A percentile compares a stretch with the other conserved stretches of the same genome.
Conservation (phyloP, 2,113 vertebrate species). For the Salvelinus fontinalis region DNA sequence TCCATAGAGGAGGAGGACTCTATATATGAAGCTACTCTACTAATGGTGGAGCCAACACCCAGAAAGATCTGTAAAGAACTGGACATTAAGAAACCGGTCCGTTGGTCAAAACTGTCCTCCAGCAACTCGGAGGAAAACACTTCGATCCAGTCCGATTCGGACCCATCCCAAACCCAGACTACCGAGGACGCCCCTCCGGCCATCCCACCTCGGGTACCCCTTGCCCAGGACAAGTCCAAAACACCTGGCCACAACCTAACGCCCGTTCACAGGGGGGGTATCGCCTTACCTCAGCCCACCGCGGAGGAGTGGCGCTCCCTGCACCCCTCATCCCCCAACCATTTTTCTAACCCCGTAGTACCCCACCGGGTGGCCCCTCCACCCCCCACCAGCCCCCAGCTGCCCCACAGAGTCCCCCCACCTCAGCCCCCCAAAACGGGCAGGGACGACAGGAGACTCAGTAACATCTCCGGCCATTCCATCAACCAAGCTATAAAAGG, state of each 20-base stretch:
- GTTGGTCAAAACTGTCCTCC: constrained; percentile 45
- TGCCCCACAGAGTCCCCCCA: constrained; percentile 39
- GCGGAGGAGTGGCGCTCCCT: constrained; percentile 43
- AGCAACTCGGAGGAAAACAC: constrained; percentile 32
- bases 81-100: constrained; percentile 56
- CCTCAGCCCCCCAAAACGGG: constrained; percentile 47
- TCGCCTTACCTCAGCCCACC: constrained; percentile 43
- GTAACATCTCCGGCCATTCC: constrained; percentile 37
- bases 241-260: constrained; percentile 21
- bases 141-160: constrained; percentile 9
- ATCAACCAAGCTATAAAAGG: constrained; percentile 45
- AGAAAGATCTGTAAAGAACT: constrained; percentile 33
- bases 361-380: constrained; percentile 13
- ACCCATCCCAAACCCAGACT: not conserved
- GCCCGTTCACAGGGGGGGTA: constrained; percentile 18
- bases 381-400: not conserved
- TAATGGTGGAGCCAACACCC: constrained; percentile 1
- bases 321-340: constrained; percentile 25
- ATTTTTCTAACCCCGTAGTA: constrained; percentile 4
- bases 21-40: constrained; percentile 67
- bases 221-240: constrained; percentile 26
- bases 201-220: constrained; percentile 61
- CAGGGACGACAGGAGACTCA: not conserved
- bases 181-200: constrained; percentile 43
- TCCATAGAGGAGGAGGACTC: constrained; percentile 33